Evolutionary conservation across 2,113 vertebrate genomes (phyloP).

Genomic region (Bombycilla garrulus): DNA sequence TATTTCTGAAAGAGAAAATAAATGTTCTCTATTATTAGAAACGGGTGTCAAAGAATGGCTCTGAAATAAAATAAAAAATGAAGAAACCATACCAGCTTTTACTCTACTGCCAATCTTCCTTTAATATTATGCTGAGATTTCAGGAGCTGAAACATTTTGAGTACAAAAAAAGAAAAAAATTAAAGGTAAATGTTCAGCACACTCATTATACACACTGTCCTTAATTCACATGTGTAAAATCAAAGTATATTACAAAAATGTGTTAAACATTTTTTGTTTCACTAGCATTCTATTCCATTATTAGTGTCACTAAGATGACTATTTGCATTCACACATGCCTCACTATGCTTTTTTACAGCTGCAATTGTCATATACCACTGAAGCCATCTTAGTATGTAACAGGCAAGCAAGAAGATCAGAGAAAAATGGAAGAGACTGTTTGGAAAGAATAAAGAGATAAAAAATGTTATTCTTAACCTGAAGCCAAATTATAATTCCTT

Average conservation of each 20-base stretch:
- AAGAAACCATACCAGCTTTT: fast-evolving
- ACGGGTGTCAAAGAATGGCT: background rate
- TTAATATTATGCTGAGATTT: background rate
- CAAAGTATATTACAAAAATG: background rate
- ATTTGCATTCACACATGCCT: background rate
- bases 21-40: background rate
- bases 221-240: constrained; percentile 19
- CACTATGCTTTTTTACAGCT: background rate
- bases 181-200: background rate
- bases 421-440: background rate
- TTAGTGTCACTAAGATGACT: constrained; percentile 27
- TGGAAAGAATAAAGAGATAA: background rate
- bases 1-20: background rate
- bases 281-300: background rate
- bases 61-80: background rate
- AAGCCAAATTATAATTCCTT: background rate
- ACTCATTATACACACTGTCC: background rate
- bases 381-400: background rate
- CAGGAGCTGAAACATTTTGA: background rate
- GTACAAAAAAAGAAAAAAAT: background rate
- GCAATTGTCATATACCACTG: constrained; percentile 3
- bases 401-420: constrained; percentile 21
- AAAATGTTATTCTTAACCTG: background rate
- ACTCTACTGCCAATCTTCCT: background rate
- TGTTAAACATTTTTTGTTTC: background rate